These are phyloP conservation scores for Diabrotica balteata DNA, from an alignment of 2,888 invertebrate genomes.

Conservation along the genomic window DNA sequence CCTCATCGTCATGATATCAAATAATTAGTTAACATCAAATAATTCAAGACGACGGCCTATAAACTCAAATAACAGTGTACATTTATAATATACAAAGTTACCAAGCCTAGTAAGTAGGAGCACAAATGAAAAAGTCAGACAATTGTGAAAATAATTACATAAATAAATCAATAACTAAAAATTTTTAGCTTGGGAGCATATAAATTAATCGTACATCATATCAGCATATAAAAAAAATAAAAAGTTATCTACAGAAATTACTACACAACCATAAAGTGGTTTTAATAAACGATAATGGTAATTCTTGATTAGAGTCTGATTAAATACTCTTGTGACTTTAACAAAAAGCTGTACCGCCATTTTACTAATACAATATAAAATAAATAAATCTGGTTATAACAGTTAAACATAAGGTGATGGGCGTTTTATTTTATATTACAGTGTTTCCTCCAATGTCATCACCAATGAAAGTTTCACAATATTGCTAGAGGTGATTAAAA, in stretches of 20 bases:
- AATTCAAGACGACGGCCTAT: too few species aligned
- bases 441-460: conserved; percentile 31
- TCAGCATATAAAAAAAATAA: too few species aligned
- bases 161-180: too few species aligned
- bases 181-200: too few species aligned
- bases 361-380: conserved; percentile 41
- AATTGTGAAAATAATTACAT: too few species aligned
- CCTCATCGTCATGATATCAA: too few species aligned
- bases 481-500: conserved; percentile 50
- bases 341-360: conserved; percentile 41
- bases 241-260: background rate
- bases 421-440: conserved; percentile 35
- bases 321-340: conserved; percentile 30
- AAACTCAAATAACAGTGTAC: too few species aligned
- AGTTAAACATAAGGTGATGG: conserved; percentile 40
- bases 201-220: too few species aligned
- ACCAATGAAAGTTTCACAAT: conserved; percentile 40
- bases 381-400: conserved; percentile 43
- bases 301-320: conserved; percentile 6
- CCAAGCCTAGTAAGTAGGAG: too few species aligned
- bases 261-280: conserved; percentile 1
- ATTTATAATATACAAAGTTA: too few species aligned
- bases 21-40: too few species aligned
- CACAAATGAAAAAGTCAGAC: too few species aligned
- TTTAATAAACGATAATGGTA: background rate